Evolutionary conservation across 2,888 invertebrate genomes (phyloP), one percentile per base, ranked within the genome.

Genomic region (Theodoxus fluviatilis): DNA sequence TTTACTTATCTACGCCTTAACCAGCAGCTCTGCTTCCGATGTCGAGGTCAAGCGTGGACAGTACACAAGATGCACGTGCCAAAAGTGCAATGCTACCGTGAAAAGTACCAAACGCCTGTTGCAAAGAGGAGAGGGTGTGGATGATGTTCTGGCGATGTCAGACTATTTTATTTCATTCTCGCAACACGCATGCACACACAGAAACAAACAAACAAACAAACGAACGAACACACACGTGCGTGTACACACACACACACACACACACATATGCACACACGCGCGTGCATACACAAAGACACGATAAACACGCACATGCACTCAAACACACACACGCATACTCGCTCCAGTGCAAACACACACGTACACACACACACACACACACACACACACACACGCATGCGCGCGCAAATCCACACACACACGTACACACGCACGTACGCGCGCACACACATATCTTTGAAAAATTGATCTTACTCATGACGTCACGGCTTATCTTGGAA

Each of bases 211-310:
- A 55, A 25, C 15, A 18, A 35, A n/a, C n/a, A 63, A n/a, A 37
- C 37, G 38, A 12, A 63, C 37, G 38, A n/a, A 38, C n/a, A 52
- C 9, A 22, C 52, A 12, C 9, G 25, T 4, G 25, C 52, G 25
- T 25, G 25, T 4, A 66, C 47, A 66, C 37, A 66, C n/a, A 66
- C 3, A 68, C 33, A 68, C 47, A 68, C 33, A 31, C 33, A 66
- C 28, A 25, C 3, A 12, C 49, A 66, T 33, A 43, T 49, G 49
- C 7, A 33, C 35, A 61, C 35, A 33, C 61, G 37, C 7, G 18
- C 18, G 31, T 31, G 18, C 35, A 35, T 18, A 35, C 61, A 61
- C 61, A 31, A 6, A 31, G 28, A 28, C 25, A 31, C 59, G 18
- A 1, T 4, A 52, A n/a, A 52, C 22, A 18, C n/a, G 25, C 52